Base-by-base conservation (phyloP, 1,140 invertebrate species). In the Ceratosolen fusciceps region DNA sequence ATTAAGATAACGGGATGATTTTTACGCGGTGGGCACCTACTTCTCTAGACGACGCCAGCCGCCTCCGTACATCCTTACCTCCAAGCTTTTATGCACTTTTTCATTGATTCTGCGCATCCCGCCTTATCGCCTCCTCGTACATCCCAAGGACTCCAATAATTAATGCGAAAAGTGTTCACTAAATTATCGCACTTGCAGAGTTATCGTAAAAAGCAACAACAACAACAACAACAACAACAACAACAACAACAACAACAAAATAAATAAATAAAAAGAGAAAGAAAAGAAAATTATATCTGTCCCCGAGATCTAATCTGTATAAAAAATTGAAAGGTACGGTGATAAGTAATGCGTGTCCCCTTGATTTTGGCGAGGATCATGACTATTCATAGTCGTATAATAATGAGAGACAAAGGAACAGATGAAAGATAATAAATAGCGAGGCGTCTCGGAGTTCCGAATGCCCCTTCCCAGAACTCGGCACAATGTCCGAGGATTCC, bases 1-100 rank as follows among this genome's bases (percentile, higher is more conserved):
- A 77, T 71, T 70, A 77, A 71, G 67, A 72, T 70, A 77, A 72
- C 47, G 39, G 43, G 58, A 62, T 24, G 60, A 62, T 52, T 67
- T 67, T 67, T 34, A 52, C 56, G n/a, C 9, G 16, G 26, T 54
- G 29, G 34, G 47, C 10, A 52, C 39, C 37, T 39, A 68, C 21
- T 24, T 65, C 37, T 2, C 5, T 24, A 31, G 24, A 62, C 19
- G 19, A 31, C 16, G 16, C 12, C 16, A 10, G 34, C 14, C 2
- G 16, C 1, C 19, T 16, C 26, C 8, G 19, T 34, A 19, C 3
- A 8, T 3, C 19, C 3, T 16, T 62, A 1, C 29, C 52, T 54
- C n/a, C n/a, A n/a, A n/a, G n/a, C n/a, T n/a, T 52, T 52, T 52
- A 16, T 21, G 49, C 19, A 43, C 10, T 52, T 52, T 14, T 52